Evolutionary conservation across 2,797 vertebrate genomes (phyloP).

Genomic region (Hippopotamyrus pictus): DNA sequence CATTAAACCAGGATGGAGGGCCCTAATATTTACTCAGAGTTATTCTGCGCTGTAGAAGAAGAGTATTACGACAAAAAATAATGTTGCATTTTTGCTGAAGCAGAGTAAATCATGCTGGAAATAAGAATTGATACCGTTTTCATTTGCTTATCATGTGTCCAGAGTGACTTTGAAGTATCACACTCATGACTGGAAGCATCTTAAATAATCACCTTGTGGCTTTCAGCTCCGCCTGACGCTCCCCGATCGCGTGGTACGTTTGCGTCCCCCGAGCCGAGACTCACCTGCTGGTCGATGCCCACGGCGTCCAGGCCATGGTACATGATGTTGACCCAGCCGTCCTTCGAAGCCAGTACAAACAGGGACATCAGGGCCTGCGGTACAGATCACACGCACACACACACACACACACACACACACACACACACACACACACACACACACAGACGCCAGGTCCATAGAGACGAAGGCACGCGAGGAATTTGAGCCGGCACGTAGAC

Average conservation of each 20-base stretch:
- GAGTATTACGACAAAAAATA: not conserved
- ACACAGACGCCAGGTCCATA: constrained; percentile 13
- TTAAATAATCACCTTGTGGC: not conserved
- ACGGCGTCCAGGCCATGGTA: constrained; percentile 94
- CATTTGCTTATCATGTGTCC: not conserved
- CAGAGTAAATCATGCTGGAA: not conserved
- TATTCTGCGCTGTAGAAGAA: not conserved
- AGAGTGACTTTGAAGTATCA: not conserved
- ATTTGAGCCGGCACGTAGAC: not conserved
- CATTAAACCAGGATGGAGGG: not conserved
- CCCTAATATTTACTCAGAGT: not conserved
- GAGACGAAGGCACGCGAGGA: not conserved
- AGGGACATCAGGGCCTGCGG: constrained; percentile 92
- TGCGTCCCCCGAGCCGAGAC: not conserved
- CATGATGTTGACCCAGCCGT: constrained; percentile 99
- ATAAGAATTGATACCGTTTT: not conserved
- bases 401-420: not conserved
- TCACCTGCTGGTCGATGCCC: constrained; percentile 91
- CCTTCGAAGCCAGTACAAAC: constrained; percentile 94
- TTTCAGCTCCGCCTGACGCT: not conserved
- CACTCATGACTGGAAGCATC: not conserved
- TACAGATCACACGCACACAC: not conserved
- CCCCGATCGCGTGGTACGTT: not conserved
- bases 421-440: not conserved
- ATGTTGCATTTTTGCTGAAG: not conserved